Conservation (phyloP, 2,888 invertebrate species). For the Diarsia rubi region DNA sequence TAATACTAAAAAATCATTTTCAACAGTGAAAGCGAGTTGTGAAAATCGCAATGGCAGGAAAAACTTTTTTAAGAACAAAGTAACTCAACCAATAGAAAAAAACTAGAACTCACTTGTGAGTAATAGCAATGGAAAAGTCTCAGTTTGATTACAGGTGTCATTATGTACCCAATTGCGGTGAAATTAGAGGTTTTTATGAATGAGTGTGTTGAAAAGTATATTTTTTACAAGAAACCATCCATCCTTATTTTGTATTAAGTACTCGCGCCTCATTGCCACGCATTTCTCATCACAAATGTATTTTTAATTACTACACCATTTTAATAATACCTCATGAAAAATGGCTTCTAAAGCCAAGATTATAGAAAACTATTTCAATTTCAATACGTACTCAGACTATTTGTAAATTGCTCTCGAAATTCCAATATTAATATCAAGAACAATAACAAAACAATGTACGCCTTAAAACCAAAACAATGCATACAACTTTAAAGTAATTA, state of each 20-base stretch:
- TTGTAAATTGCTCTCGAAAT: constrained; percentile 10
- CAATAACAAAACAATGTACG: constrained; percentile 7
- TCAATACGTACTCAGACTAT: background rate
- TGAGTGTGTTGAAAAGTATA: too few species aligned
- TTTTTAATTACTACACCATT: background rate
- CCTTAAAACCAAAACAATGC: constrained; percentile 4
- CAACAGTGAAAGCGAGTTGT: too few species aligned
- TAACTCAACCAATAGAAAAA: too few species aligned
- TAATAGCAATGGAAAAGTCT: too few species aligned
- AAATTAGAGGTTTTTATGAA: too few species aligned
- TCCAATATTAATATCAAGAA: constrained; percentile 11
- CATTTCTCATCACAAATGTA: background rate
- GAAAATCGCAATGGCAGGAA: too few species aligned
- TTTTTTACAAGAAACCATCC: too few species aligned
- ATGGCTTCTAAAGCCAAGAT: constrained; percentile 1
- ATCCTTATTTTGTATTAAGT: background rate
- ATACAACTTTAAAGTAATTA: constrained; percentile 10
- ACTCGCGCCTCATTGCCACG: background rate
- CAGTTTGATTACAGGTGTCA: too few species aligned
- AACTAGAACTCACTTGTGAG: too few species aligned
- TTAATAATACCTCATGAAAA: background rate
- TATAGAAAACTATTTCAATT: constrained; percentile 11
- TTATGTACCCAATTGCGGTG: too few species aligned
- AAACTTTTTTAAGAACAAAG: too few species aligned
- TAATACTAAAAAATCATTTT: too few species aligned